Conservation (phyloP, 2,888 invertebrate genomes). For the Stenoptilia bipunctidactyla region DNA sequence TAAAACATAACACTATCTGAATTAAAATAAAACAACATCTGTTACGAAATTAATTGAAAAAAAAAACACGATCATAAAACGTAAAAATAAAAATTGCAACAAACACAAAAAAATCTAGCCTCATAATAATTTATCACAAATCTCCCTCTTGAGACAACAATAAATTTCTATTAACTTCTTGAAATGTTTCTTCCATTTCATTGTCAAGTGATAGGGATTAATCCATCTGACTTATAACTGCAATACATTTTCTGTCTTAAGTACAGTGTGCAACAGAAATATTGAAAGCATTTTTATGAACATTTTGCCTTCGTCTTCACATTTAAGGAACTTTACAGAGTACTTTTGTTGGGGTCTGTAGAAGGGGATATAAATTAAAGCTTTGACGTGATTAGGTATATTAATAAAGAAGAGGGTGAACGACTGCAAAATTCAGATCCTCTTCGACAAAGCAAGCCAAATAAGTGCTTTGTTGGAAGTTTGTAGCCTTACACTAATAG, state of each 20-base stretch:
- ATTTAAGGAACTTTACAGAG: no score
- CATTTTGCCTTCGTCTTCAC: no score
- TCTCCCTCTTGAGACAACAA: constrained; percentile 40
- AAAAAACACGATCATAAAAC: not conserved
- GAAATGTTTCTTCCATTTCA: constrained; percentile 62
- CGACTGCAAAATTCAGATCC: constrained; percentile 46
- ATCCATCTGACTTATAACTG: constrained; percentile 68
- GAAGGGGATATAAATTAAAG: constrained; percentile 59
- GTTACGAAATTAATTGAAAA: no score
- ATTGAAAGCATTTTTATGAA: no score
- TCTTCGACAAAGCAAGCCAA: constrained; percentile 46
- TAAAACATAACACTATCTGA: no score
- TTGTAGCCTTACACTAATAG: no score
- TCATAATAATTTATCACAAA: constrained; percentile 30
- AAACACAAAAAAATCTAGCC: no score
- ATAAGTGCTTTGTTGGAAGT: no score
- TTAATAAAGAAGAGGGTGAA: constrained; percentile 48
- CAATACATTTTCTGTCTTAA: constrained; percentile 61
- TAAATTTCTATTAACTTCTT: constrained; percentile 65
- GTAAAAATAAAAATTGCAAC: no score
- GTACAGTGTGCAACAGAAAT: constrained; percentile 14
- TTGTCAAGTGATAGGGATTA: constrained; percentile 69
- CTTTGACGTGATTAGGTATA: constrained; percentile 56
- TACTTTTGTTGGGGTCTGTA: constrained; percentile 12
- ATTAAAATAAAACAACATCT: not conserved